Evolutionary conservation across 2,797 vertebrate species (phyloP), one percentile per base, ranked within the genome.

Genomic region (Dermochelys coriacea): DNA sequence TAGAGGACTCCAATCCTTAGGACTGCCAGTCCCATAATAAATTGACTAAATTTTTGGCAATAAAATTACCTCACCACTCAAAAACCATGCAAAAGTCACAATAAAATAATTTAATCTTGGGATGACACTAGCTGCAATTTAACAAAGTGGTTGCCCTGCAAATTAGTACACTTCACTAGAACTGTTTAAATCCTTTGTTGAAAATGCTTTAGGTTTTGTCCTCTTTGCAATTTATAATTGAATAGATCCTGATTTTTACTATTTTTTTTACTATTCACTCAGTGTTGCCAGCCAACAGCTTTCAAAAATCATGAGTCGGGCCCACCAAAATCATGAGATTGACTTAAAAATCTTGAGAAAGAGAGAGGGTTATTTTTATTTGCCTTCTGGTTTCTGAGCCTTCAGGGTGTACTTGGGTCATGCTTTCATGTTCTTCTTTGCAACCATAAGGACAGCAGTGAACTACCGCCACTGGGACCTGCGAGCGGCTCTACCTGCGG

Each of bases 361-460:
- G 82, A 88, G 21, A 11, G 77, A 79, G 4, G 55, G 11, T 82
- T 83, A 0, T 84, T 91, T 89, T 61, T 78, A 21, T 80, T 94
- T 83, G 3, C 0, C 4, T 64, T 0, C 75, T 31, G 11, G 0
- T 84, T 8, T 29, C 11, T 64, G 4, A 77, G 29, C 1, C 5
- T 81, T 90, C 71, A n/a, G 64, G n/a, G 84, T 12, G 54, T 16
- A 51, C 2, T 34, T 55, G 14, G 1, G 12, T 25, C 18, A 84
- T 14, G 18, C 78, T 85, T 83, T 25, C 2, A 68, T 31, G 29
- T 59, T 59, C 29, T 34, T 59, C 29, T 59, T 59, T 59, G 29
- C 14, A 16, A 34, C 29, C 57, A 31, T 31, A 59, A 29, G 12
- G 27, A 3, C 9, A 49, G 12, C 41, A 41, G 41, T 41, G 41